phyloP scores from a whole-genome alignment of 1,140 invertebrate genomes.

The Drosophila rhopaloa region DNA sequence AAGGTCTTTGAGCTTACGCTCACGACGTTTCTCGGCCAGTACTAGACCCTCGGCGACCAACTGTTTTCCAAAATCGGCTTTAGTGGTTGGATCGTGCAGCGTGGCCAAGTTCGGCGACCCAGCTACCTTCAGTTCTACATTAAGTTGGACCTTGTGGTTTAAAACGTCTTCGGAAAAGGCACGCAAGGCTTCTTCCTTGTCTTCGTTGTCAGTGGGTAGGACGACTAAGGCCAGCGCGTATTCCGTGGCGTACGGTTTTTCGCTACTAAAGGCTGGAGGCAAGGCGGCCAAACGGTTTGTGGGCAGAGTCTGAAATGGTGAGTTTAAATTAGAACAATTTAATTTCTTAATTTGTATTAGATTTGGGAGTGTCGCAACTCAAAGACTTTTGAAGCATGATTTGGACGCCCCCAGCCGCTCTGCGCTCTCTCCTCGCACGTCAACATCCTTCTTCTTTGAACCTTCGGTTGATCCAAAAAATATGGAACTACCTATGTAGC shows the following conservation, averaged over 20 bases:
- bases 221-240: conserved; percentile 93
- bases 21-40: conserved; percentile 91
- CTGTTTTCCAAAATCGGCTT: conserved; percentile 93
- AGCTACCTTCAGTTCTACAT: conserved; percentile 88
- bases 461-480: conserved; percentile 54
- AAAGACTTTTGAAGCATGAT: conserved; percentile 26
- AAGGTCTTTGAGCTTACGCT: conserved; percentile 92
- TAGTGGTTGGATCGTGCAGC: conserved; percentile 89
- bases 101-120: conserved; percentile 88
- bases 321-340: too few species aligned
- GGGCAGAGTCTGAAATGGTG: conserved; percentile 80
- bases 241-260: conserved; percentile 94
- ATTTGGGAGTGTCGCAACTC: conserved; percentile 42
- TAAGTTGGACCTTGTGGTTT: conserved; percentile 89
- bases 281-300: conserved; percentile 89
- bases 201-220: conserved; percentile 94
- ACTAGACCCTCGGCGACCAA: conserved; percentile 94
- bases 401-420: conserved; percentile 58
- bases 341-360: background rate
- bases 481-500: conserved; percentile 44
- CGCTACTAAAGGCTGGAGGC: conserved; percentile 90
- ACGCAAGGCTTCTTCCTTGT: conserved; percentile 90
- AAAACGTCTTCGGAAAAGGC: conserved; percentile 89
- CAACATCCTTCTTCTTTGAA: conserved; percentile 18
- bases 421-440: conserved; percentile 13